phyloP scores from a whole-genome alignment of 2,797 vertebrate genomes.

The Pterois miles region DNA sequence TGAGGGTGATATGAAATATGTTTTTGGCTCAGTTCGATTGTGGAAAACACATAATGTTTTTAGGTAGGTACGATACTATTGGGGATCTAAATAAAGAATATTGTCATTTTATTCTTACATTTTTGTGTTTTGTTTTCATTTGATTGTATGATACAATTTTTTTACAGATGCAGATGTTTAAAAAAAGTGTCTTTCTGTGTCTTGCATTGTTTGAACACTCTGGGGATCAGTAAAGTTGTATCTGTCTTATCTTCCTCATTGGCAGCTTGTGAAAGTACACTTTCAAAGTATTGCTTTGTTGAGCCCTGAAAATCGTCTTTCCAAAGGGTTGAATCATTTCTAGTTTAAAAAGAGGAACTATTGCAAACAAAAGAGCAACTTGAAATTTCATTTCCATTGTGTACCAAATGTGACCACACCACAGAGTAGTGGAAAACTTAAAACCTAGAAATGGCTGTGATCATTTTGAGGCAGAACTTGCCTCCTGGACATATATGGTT shows the following conservation, averaged over 20 bases:
- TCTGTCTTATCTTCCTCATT: background rate
- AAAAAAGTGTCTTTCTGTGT: background rate
- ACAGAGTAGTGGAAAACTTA: conserved; percentile 18
- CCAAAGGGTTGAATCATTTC: background rate
- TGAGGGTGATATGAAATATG: no score
- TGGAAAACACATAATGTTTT: background rate
- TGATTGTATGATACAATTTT: background rate
- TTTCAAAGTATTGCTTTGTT: background rate
- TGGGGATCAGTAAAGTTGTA: background rate
- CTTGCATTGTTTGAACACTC: background rate
- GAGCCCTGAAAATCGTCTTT: background rate
- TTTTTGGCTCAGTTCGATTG: background rate
- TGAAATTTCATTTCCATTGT: conserved; percentile 9
- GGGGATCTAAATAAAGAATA: background rate
- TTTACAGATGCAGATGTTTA: background rate
- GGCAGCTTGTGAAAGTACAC: background rate
- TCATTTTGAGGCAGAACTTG: conserved; percentile 54
- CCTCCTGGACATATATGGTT: conserved; percentile 63
- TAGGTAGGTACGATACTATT: background rate
- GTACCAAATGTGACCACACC: conserved; percentile 27
- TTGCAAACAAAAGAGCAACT: conserved; percentile 39
- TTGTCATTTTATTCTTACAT: background rate
- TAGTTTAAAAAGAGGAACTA: background rate
- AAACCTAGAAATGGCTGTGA: conserved; percentile 48
- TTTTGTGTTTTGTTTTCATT: background rate